Percentiles rank a stretch among this genome's conserved stretches.
Conservation (phyloP, 2,888 invertebrate genomes). For the Hanleya hanleyi region DNA sequence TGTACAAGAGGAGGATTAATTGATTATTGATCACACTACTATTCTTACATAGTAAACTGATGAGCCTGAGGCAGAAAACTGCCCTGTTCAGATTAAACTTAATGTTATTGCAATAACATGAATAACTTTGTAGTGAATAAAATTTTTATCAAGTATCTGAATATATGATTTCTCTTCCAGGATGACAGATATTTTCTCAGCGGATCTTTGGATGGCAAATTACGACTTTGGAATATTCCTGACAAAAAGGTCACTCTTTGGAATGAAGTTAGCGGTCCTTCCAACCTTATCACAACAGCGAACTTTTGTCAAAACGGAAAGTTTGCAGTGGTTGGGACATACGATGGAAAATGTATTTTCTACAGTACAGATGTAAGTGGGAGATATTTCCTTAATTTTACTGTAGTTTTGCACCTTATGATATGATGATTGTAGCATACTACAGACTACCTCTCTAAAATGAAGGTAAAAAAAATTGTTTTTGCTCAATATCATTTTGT, state of each 20-base stretch:
- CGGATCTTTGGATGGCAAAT: conserved; percentile 97
- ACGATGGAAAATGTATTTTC: conserved; percentile 98
- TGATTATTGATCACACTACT: too few species aligned
- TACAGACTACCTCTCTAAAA: too few species aligned
- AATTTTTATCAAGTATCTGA: too few species aligned
- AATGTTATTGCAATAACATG: too few species aligned
- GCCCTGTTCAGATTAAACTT: too few species aligned
- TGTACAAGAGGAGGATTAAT: too few species aligned
- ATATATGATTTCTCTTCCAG: conserved; percentile 57
- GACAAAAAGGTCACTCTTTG: conserved; percentile 99
- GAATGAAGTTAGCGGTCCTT: conserved; percentile 88
- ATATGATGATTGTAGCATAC: too few species aligned
- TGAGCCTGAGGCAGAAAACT: too few species aligned
- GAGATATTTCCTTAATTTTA: not conserved
- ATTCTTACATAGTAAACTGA: too few species aligned
- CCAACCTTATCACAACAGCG: conserved; percentile 94
- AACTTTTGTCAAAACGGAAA: conserved; percentile 98
- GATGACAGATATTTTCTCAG: conserved; percentile 91
- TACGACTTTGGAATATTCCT: conserved; percentile 99
- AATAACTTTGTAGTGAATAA: too few species aligned
- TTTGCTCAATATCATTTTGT: too few species aligned
- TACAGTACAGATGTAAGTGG: conserved; percentile 88
- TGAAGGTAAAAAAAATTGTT: too few species aligned
- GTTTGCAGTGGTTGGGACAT: conserved; percentile 98
- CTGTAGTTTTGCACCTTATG: not conserved